Conservation (phyloP, 2,797 vertebrate genomes). For the Bradypodion pumilum region DNA sequence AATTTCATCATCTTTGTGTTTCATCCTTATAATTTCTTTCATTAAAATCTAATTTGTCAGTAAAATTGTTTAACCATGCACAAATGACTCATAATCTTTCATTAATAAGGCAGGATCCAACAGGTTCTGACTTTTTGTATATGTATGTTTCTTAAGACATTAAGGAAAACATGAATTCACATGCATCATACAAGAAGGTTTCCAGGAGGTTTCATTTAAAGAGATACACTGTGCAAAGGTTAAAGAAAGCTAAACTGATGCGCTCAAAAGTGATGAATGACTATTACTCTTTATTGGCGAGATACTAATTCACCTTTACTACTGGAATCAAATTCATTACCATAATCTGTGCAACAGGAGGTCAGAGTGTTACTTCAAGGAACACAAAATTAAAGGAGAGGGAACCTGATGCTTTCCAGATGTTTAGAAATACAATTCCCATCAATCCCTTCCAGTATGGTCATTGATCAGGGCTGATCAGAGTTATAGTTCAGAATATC, state of each 20-base stretch:
- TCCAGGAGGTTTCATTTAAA: slow-evolving; percentile 23
- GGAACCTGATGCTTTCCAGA: not conserved
- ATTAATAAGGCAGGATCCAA: not conserved
- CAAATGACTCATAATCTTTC: not conserved
- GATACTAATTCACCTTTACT: not conserved
- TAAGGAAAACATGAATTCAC: not conserved
- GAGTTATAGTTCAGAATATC: not conserved
- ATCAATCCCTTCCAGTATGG: not conserved
- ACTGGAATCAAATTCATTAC: not conserved
- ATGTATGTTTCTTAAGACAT: not conserved
- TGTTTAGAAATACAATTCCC: not conserved
- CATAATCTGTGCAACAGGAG: not conserved
- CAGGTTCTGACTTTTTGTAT: not conserved
- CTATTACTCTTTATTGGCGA: not conserved
- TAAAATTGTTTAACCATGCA: not conserved
- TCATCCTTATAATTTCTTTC: not conserved
- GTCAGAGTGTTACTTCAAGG: not conserved
- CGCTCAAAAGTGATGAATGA: slow-evolving; percentile 7
- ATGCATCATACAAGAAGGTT: not conserved
- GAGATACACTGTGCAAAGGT: not conserved
- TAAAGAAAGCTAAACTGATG: not conserved
- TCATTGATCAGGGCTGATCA: not conserved
- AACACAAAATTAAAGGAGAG: not conserved
- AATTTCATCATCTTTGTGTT: not conserved
- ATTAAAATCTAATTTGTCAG: not conserved